Base-by-base conservation (phyloP, 2,888 invertebrate genomes). In the Pollenia griseotomentosa region DNA sequence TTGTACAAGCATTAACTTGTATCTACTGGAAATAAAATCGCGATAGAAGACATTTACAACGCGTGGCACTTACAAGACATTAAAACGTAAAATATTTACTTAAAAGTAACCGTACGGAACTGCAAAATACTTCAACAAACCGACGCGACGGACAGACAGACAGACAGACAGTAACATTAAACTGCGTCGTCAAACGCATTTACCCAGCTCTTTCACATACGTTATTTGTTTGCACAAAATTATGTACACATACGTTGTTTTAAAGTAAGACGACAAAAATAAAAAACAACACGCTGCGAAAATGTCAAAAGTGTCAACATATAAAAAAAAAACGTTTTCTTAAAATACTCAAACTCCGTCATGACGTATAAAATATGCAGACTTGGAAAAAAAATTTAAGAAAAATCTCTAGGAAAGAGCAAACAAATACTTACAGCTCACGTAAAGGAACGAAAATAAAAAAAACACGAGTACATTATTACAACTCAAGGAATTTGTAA, bases 281-380 rank as follows among this genome's bases (percentile, higher is more conserved):
- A 55, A 40, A 53, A 57, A 57, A 33, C 53, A 40, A 68, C 84
- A 84, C 65, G 84, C 84, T 87, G 84, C 61, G 81, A 84, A 87
- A 84, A 87, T 87, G 87, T 87, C 87, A 87, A 87, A 87, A 84
- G 87, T 84, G 87, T 87, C 87, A 87, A 87, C 87, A 84, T 84
- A 78, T 71, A 65, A 86, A 86, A 86, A 86, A 86, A 53, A 86
- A 86, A 53, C 48, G 63, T 65, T 68, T 73, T 66, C 46, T 44
- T 59, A 73, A 78, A 73, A 71, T 55, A 73, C 73, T 71, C 63
- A 66, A 73, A 81, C 73, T 23, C 48, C 65, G 48, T 42, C 79
- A 44, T 51, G 65, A 59, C 65, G 19, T 74, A 61, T 61, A 68
- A 75, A 75, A 83, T 83, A 55, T 83, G 75, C 77, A 83, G 83